These are phyloP conservation scores for Monochamus alternatus DNA, from an alignment of 2,888 invertebrate genomes.

Conservation along the genomic window DNA sequence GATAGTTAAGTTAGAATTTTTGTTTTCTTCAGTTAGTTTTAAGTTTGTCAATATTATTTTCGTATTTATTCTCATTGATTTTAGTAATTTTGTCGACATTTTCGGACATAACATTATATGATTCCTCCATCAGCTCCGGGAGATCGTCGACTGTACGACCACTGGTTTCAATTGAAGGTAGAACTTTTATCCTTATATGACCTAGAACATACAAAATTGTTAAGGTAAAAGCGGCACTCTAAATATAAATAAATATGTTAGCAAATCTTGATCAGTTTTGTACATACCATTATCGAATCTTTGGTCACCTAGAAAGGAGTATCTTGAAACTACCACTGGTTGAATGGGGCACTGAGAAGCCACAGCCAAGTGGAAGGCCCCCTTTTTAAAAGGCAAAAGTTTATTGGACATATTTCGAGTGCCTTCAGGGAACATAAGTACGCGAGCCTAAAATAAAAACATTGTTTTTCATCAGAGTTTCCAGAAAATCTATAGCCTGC, in stretches of 20 bases:
- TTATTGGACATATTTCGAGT: conserved; percentile 85
- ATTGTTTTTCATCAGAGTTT: no score
- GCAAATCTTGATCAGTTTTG: not conserved
- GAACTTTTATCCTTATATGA: conserved; percentile 80
- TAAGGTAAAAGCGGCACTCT: not conserved
- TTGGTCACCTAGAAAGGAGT: conserved; percentile 77
- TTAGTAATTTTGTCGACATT: conserved; percentile 71
- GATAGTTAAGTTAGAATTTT: not conserved
- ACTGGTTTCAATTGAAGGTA: conserved; percentile 82
- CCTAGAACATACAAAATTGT: conserved; percentile 70
- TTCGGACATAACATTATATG: conserved; percentile 79
- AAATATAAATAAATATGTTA: not conserved
- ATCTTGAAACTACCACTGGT: conserved; percentile 91
- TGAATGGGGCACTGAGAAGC: conserved; percentile 88
- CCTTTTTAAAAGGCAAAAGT: conserved; percentile 94
- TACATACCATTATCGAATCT: conserved; percentile 78
- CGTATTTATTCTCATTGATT: conserved; percentile 27
- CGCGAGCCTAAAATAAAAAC: conserved; percentile 75
- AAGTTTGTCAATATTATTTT: conserved; percentile 32
- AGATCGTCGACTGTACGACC: conserved; percentile 78
- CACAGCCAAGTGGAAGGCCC: conserved; percentile 95
- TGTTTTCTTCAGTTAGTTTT: conserved; percentile 23
- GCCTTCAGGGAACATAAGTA: conserved; percentile 95
- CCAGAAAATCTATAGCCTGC: no score
- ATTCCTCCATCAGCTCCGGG: conserved; percentile 77